Base-by-base conservation (phyloP, 2,113 vertebrate genomes). In the Colaptes auratus region DNA sequence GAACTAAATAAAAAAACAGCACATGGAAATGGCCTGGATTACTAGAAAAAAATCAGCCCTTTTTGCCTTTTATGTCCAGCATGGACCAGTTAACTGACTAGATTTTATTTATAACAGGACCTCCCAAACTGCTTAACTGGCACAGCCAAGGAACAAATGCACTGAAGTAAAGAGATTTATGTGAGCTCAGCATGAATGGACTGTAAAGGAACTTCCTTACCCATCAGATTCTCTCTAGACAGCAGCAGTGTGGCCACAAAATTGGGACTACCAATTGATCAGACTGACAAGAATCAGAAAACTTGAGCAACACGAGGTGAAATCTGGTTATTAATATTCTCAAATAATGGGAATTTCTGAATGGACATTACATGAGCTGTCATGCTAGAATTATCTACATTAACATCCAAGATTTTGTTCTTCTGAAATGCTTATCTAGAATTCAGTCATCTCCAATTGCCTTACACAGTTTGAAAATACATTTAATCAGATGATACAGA, bases 161-260 rank as follows among this genome's bases (percentile, higher is more conserved):
- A 69, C 30, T 12, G 12, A 75, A 67, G 58, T 17, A 83, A 10
- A 81, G 15, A 77, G 35, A 63, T 67, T 84, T 82, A 71, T 15
- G 46, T 0, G 3, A 74, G 7, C 7, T 78, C 0, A 0, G 14
- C 27, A 61, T 5, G 35, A 73, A 89, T 1, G 3, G 33, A 8
- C 14, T 77, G 48, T 25, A 65, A 82, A 69, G 9, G 8, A 91
- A 52, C 31, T 65, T 89, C 28, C 9, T 56, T 14, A 52, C 2
- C 7, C 16, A 7, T 72, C 3, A 46, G 23, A 36, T 69, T 5
- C 28, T 65, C 31, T 64, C 44, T 44, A 79, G 28, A 21, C 11
- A 90, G 33, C 42, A 78, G 25, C 2, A 36, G 4, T 3, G 1
- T 58, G 39, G 36, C 17, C 31, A 36, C 23, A 86, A 86, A 80